These are phyloP conservation scores for Scaptomyza montana DNA, from an alignment of 1,140 invertebrate genomes.

Conservation along the genomic window DNA sequence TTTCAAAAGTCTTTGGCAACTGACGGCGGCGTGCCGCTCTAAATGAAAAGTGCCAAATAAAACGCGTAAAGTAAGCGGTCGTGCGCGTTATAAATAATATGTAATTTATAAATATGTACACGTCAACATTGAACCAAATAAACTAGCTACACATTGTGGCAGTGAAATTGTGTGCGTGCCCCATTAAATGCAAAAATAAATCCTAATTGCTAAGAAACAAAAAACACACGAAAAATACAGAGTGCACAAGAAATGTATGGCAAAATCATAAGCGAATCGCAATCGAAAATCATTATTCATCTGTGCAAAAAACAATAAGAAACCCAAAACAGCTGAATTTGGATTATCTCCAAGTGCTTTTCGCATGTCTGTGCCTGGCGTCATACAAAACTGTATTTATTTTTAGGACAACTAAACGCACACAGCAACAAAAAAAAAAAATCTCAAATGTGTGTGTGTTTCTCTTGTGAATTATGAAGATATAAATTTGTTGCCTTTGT, in stretches of 20 bases:
- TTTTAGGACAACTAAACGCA: constrained; percentile 73
- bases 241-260: constrained; percentile 15
- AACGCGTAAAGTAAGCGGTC: constrained; percentile 23
- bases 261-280: constrained; percentile 53
- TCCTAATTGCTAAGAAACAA: constrained; percentile 36
- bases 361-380: constrained; percentile 25
- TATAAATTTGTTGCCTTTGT: constrained; percentile 49
- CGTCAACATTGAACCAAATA: constrained; percentile 42
- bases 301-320: constrained; percentile 31
- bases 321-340: constrained; percentile 43
- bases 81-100: constrained; percentile 31
- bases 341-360: constrained; percentile 73
- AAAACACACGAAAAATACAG: constrained; percentile 10
- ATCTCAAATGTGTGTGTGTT: not conserved
- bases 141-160: constrained; percentile 1
- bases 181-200: constrained; percentile 41
- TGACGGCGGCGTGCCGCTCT: constrained; percentile 25
- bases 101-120: constrained; percentile 44
- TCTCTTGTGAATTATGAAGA: constrained; percentile 61
- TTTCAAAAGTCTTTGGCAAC: constrained; percentile 38
- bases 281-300: constrained; percentile 39
- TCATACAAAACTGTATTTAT: constrained; percentile 76
- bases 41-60: constrained; percentile 42
- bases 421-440: constrained; percentile 38
- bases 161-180: constrained; percentile 34